Percentiles rank a stretch among this genome's conserved stretches.
These are phyloP conservation scores for Aphidoletes aphidimyza DNA, from an alignment of 2,888 invertebrate genomes.

Conservation along the genomic window DNA sequence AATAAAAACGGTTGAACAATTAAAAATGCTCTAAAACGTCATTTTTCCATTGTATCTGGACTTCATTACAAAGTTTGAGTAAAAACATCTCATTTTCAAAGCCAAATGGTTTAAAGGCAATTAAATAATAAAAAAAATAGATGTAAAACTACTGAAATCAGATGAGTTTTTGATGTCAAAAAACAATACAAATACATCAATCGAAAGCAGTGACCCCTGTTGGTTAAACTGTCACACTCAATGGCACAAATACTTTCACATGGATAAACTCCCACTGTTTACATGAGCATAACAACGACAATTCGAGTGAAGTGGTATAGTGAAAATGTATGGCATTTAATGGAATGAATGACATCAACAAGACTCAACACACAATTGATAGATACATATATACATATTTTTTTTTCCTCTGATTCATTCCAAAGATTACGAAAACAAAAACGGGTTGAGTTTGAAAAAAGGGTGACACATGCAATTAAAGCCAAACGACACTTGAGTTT, in stretches of 20 bases:
- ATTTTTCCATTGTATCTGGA: no score
- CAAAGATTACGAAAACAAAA: not conserved
- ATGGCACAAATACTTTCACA: conserved; percentile 2
- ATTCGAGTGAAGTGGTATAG: conserved; percentile 5
- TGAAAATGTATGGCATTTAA: not conserved
- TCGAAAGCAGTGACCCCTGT: not conserved
- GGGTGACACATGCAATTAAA: no score
- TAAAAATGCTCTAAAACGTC: no score
- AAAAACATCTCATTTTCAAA: no score
- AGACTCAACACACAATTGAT: conserved; percentile 13
- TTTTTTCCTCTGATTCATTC: conserved; percentile 4
- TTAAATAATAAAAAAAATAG: no score
- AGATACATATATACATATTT: not conserved
- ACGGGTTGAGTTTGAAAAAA: no score
- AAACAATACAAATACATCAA: not conserved
- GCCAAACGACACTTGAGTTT: no score
- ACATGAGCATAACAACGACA: not conserved
- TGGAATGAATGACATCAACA: conserved; percentile 43
- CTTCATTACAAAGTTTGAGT: no score
- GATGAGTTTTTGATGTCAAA: not conserved
- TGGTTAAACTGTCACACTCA: not conserved
- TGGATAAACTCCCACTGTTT: conserved; percentile 37
- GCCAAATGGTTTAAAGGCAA: no score
- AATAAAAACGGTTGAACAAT: no score
- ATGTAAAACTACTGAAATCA: no score